Evolutionary conservation across 2,797 vertebrate genomes (phyloP), one percentile per base, ranked within the genome.

Genomic region (Tangara arthus): DNA sequence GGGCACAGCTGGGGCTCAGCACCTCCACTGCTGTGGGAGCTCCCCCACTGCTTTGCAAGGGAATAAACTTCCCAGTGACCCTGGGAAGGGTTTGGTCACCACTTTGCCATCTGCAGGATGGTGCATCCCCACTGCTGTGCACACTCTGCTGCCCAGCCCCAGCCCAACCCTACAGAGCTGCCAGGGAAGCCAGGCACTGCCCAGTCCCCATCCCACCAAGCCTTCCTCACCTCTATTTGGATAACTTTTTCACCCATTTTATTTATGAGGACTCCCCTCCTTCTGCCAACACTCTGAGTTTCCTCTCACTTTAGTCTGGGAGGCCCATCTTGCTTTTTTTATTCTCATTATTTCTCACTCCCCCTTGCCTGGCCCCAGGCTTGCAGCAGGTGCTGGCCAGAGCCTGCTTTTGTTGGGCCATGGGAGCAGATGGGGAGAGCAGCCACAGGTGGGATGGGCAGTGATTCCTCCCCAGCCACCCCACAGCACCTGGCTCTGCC

Each of bases 191-290:
- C 68, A 77, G 71, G 37, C 17, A 11, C 66, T 81, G 55, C 47
- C 28, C 16, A 6, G 32, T 53, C 34, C 53, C 27, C 47, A 41
- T 77, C 77, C 53, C 15, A 8, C 47, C 75, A 81, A 55, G 23
- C 69, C 68, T 93, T 95, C 91, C 81, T 91, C 39, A 1, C 6
- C 60, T 73, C 87, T 97, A 8, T 97, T 97, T 97, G 94, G 91
- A 92, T 96, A 97, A 97, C 97, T 97, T 95, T 88, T 92, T 81
- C 90, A 97, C 95, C 71, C 6, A 0, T 61, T 95, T 93, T 76
- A 53, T 97, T 93, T 93, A 83, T 50, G 47, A 96, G 80, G 71
- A 72, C 83, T 93, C 82, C 92, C 77, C 72, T 93, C 86, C 88
- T 94, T 96, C 92, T 95, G 95, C 94, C 88, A 91, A 81, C 44